Evolutionary conservation across 1,140 invertebrate species (phyloP).

Genomic region (Chironomus tepperi): DNA sequence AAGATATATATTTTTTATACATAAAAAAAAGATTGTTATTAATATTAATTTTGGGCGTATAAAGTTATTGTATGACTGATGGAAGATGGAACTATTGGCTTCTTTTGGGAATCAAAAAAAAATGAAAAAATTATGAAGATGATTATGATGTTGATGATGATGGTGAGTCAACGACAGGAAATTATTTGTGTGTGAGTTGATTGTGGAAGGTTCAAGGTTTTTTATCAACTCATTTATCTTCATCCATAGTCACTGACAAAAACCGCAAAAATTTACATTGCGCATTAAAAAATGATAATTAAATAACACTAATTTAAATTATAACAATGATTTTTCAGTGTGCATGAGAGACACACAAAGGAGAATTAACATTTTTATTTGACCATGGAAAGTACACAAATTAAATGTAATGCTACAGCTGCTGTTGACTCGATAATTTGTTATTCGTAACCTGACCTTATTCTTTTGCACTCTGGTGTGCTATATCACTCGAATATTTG

Average conservation of each 20-base stretch:
- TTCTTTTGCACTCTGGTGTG: background rate
- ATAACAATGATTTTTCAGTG: background rate
- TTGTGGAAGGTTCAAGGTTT: slow-evolving; percentile 9
- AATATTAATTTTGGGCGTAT: slow-evolving; percentile 19
- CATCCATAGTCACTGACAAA: too few species aligned
- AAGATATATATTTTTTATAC: background rate
- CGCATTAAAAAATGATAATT: background rate
- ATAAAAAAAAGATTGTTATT: slow-evolving; percentile 3
- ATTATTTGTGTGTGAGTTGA: slow-evolving; percentile 15
- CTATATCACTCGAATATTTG: background rate
- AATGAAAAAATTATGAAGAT: background rate
- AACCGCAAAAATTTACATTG: too few species aligned
- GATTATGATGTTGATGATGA: background rate
- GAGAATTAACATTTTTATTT: background rate
- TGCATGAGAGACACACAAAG: too few species aligned
- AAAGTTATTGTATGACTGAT: background rate
- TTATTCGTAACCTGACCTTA: slow-evolving; percentile 3
- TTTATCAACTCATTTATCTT: background rate
- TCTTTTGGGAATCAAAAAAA: background rate
- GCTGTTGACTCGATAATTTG: background rate
- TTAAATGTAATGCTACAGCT: background rate
- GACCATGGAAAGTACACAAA: slow-evolving; percentile 6
- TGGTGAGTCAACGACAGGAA: slow-evolving; percentile 20
- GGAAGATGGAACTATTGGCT: background rate
- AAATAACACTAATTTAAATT: slow-evolving; percentile 2